Base-by-base conservation (phyloP, 2,797 vertebrate genomes). In the Glyptemys insculpta region DNA sequence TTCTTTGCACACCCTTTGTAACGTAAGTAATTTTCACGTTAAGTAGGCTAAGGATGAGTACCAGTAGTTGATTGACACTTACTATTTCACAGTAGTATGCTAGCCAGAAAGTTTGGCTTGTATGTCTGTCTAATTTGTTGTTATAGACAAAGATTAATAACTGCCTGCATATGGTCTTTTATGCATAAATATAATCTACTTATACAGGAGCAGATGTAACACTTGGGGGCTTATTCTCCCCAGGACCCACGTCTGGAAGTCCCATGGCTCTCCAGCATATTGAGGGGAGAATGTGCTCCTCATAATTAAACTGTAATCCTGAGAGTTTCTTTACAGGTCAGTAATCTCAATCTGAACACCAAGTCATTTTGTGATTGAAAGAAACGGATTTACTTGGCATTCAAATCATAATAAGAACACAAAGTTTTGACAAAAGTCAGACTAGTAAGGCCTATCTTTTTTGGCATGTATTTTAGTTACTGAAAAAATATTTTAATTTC, bases 141-240 rank as follows among this genome's bases (percentile, higher is more conserved):
- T 86, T 94, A 85, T 34, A 92, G 92, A 37, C 93, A 92, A 96
- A 96, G 93, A 97, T 91, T 92, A 95, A 81, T 74, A 97, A 95
- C 89, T 74, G 12, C 85, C 93, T 76, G 84, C 50, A 49, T 90
- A 87, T 79, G 54, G 92, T 84, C 65, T 52, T 91, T 93, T 91
- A 93, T 56, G 83, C 85, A 84, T 74, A 84, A 94, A 94, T 88
- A 84, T 85, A 68, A 92, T 34, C 79, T 85, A 92, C 81, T 85
- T 91, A 82, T 19, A 85, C 4, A 18, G 29, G 81, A 91, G 88
- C 87, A 91, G 53, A 88, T 54, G 5, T 37, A 89, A 89, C 92
- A 95, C 85, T 81, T 1, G 49, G 88, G 78, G 83, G 81, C 8
- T 81, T 29, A 85, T 81, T 41, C 79, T 80, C 90, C 14, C 49